These are phyloP conservation scores for Cecropterus lyciades DNA, from an alignment of 1,140 invertebrate species.

Conservation along the genomic window DNA sequence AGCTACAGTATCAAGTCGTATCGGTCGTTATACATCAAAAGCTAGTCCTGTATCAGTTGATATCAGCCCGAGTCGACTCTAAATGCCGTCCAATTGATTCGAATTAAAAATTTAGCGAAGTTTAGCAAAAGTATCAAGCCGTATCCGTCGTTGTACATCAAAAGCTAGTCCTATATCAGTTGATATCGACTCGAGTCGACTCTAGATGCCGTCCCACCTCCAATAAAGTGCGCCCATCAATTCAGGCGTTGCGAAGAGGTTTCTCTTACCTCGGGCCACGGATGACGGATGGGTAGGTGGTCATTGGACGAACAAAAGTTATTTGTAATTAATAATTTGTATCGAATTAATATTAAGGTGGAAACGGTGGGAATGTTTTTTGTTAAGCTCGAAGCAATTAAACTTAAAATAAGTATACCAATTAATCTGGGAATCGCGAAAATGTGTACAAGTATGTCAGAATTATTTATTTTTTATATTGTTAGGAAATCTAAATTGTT, in stretches of 20 bases:
- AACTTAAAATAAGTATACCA: too few species aligned
- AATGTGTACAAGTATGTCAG: too few species aligned
- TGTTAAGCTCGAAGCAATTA: too few species aligned
- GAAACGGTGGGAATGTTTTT: neutral
- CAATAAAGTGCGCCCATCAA: constrained; percentile 71
- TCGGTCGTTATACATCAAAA: constrained; percentile 35
- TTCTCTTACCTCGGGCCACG: constrained; percentile 36
- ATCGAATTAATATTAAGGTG: constrained; percentile 22
- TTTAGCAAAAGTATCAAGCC: constrained; percentile 51
- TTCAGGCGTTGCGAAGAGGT: constrained; percentile 47
- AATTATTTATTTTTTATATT: too few species aligned
- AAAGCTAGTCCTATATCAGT: constrained; percentile 68
- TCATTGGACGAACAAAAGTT: constrained; percentile 12
- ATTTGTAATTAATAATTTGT: constrained; percentile 48
- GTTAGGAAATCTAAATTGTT: too few species aligned
- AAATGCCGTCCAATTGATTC: constrained; percentile 63
- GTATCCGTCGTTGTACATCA: constrained; percentile 19
- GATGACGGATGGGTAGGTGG: constrained; percentile 52
- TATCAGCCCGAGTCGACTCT: constrained; percentile 61
- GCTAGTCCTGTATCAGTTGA: constrained; percentile 69
- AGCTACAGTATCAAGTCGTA: constrained; percentile 50
- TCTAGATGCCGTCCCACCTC: constrained; percentile 62
- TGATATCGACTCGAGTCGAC: constrained; percentile 61
- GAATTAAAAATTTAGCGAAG: constrained; percentile 44
- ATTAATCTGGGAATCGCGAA: too few species aligned